Conservation (phyloP, 2,113 vertebrate genomes). For the Gavialis gangeticus region DNA sequence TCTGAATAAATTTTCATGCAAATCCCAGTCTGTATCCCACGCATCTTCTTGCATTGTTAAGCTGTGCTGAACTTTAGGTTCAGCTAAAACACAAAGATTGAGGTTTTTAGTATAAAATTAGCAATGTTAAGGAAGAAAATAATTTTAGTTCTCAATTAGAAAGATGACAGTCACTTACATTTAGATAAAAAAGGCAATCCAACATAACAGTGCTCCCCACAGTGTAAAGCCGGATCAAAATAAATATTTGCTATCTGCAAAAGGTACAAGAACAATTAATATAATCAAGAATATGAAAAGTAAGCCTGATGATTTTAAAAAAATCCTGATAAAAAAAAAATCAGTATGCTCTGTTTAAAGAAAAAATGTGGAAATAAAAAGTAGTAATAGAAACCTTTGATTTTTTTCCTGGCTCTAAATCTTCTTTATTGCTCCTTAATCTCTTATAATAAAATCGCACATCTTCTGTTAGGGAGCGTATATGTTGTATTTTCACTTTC, state of each 20-base stretch:
- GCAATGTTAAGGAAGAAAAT: neutral
- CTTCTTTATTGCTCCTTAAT: constrained; percentile 93
- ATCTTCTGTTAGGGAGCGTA: constrained; percentile 93
- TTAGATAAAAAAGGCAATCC: constrained; percentile 96
- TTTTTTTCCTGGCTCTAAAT: constrained; percentile 93
- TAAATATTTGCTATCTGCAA: constrained; percentile 97
- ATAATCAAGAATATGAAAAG: neutral
- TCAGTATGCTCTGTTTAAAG: neutral
- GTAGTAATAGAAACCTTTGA: constrained; percentile 88
- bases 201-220: constrained; percentile 94
- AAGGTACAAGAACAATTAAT: constrained; percentile 36
- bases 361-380: constrained; percentile 5
- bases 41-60: constrained; percentile 89
- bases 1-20: constrained; percentile 90
- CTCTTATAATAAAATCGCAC: constrained; percentile 94
- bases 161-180: constrained; percentile 84
- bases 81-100: constrained; percentile 77
- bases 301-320: neutral
- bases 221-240: constrained; percentile 95
- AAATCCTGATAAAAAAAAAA: constrained; percentile 28
- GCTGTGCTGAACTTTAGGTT: constrained; percentile 88
- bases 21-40: constrained; percentile 94
- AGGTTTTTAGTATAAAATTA: neutral
- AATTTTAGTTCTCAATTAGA: neutral
- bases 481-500: constrained; percentile 94